These are phyloP conservation scores for Caenorhabditis inopinata DNA, from an alignment of 1,140 invertebrate species.

Conservation along the genomic window DNA sequence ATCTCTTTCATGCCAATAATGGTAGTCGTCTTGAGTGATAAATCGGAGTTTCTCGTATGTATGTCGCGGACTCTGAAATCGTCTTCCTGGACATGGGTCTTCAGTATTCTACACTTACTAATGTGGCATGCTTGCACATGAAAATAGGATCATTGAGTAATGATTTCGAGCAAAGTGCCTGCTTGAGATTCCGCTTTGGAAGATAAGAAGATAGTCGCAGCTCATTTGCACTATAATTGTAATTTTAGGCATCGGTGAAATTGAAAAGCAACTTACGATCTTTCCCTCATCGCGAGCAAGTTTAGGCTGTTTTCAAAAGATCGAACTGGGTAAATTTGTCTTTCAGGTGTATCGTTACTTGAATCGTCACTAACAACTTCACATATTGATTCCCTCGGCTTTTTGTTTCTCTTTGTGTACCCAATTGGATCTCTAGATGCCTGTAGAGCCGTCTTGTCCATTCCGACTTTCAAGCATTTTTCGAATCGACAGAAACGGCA, in stretches of 20 bases:
- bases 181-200: constrained; percentile 9
- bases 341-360: not conserved
- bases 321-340: not conserved
- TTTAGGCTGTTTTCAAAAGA: constrained; percentile 21
- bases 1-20: constrained; percentile 20
- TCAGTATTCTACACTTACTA: not conserved
- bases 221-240: not conserved
- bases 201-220: not conserved
- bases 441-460: constrained; percentile 35
- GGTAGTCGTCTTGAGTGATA: constrained; percentile 16
- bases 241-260: too few relatives aligned
- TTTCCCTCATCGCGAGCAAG: constrained; percentile 2
- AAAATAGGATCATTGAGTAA: constrained; percentile 24
- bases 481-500: constrained; percentile 40
- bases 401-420: constrained; percentile 37
- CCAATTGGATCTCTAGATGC: constrained; percentile 42
- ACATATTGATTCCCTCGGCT: not conserved
- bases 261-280: not conserved
- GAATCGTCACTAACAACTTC: constrained; percentile 20
- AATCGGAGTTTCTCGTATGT: not conserved
- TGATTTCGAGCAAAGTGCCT: constrained; percentile 35
- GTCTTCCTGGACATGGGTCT: too few relatives aligned
- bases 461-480: constrained; percentile 39
- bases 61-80: constrained; percentile 29
- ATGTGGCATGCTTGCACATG: constrained; percentile 32